phyloP scores from a whole-genome alignment of 2,797 vertebrate species.

The Microtus agrestis region DNA sequence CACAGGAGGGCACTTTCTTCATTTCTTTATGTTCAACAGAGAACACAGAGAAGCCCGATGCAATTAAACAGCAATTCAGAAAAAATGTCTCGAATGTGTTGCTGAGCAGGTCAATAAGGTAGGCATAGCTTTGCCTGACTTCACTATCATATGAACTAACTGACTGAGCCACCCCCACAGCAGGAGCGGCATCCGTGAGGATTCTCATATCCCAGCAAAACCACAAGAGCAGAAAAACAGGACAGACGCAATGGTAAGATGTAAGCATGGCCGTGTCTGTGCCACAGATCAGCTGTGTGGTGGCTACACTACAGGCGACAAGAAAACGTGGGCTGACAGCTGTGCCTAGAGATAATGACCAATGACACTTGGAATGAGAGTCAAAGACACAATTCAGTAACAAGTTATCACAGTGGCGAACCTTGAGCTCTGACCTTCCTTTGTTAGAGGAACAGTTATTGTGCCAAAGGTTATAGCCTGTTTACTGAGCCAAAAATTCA shows the following conservation, averaged over 20 bases:
- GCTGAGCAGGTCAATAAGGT: not conserved
- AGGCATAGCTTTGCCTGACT: not conserved
- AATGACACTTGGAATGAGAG: not conserved
- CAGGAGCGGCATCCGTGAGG: not conserved
- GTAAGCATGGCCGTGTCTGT: not conserved
- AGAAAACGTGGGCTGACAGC: not conserved
- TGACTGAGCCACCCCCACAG: not conserved
- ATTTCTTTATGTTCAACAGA: constrained; percentile 24
- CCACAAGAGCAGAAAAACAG: not conserved
- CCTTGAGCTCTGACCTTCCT: not conserved
- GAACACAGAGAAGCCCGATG: constrained; percentile 19
- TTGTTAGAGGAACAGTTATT: not conserved
- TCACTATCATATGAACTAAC: not conserved
- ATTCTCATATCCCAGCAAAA: not conserved
- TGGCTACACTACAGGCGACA: not conserved
- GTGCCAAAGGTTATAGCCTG: not conserved
- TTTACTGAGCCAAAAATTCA: not conserved
- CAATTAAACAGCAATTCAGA: constrained; percentile 25
- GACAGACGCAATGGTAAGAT: not conserved
- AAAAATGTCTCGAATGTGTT: not conserved
- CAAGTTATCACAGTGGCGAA: not conserved
- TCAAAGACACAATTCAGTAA: not conserved
- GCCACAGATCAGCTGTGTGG: not conserved
- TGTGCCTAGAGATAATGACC: not conserved
- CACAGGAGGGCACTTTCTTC: not conserved